Evolutionary conservation across 2,888 invertebrate genomes (phyloP).

Genomic region (Heteromyza rotundicornis): DNA sequence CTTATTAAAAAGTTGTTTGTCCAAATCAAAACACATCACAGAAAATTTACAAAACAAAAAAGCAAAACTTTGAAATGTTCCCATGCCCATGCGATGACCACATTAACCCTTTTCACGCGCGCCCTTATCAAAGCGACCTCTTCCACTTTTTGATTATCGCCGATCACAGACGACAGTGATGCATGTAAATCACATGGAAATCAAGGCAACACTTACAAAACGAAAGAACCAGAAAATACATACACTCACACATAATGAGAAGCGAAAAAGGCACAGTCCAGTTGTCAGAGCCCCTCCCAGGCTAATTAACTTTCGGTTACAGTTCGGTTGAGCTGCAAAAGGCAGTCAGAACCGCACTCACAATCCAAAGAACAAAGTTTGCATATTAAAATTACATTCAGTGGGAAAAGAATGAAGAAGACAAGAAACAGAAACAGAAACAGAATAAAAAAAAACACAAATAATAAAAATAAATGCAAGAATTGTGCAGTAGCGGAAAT

Average conservation of each 20-base stretch:
- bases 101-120: no score
- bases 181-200: not conserved
- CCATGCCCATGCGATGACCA: no score
- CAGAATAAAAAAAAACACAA: not conserved
- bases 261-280: no score
- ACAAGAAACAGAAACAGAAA: not conserved
- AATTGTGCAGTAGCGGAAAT: no score
- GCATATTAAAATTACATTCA: not conserved
- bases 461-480: no score
- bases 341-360: not conserved
- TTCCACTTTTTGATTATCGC: not conserved
- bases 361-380: not conserved
- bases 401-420: not conserved
- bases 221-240: not conserved
- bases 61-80: no score
- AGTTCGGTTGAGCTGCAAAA: conserved; percentile 21
- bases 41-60: no score
- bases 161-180: not conserved
- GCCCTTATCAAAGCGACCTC: not conserved
- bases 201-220: not conserved
- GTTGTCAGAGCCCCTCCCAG: not conserved
- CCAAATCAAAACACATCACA: no score
- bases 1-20: no score
- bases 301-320: conserved; percentile 25
- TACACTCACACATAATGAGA: no score